Evolutionary conservation across 2,888 invertebrate genomes (phyloP).

Genomic region (Phaonia tiefii): DNA sequence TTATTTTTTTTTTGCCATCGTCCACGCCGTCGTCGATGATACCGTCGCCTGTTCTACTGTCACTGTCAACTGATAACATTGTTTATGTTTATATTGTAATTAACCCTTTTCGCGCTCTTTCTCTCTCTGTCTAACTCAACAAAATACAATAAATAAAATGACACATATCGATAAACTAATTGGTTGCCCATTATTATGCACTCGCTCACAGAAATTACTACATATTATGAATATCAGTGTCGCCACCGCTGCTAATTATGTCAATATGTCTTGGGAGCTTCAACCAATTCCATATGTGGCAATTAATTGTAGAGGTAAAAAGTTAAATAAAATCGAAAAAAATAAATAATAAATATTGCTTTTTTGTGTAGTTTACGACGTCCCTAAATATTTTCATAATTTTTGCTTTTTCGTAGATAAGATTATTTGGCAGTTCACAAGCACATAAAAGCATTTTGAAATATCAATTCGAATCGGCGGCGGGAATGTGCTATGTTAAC

Average conservation of each 20-base stretch:
- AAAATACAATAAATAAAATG: neutral
- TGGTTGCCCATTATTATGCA: neutral
- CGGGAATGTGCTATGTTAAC: slow-evolving; percentile 1
- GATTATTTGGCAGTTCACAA: slow-evolving; percentile 37
- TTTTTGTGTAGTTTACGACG: too few species aligned
- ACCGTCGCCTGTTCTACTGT: neutral
- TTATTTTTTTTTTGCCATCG: neutral
- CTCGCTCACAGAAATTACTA: neutral
- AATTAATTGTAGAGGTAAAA: too few species aligned
- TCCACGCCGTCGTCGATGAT: neutral
- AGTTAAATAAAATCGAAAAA: too few species aligned
- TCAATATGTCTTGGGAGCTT: too few species aligned
- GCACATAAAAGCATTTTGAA: too few species aligned
- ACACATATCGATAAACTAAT: slow-evolving; percentile 1
- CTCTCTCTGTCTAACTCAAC: neutral
- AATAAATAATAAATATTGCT: too few species aligned
- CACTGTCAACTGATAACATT: slow-evolving; percentile 7
- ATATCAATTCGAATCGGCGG: slow-evolving; percentile 18
- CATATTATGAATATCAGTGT: neutral
- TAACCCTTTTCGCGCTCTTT: neutral
- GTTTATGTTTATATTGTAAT: slow-evolving; percentile 22
- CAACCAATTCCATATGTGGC: too few species aligned
- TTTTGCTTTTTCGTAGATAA: slow-evolving; percentile 37
- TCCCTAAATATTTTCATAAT: neutral
- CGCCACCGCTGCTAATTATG: neutral